phyloP scores from a whole-genome alignment of 2,797 vertebrate species.

The Rhodeus uyekii region DNA sequence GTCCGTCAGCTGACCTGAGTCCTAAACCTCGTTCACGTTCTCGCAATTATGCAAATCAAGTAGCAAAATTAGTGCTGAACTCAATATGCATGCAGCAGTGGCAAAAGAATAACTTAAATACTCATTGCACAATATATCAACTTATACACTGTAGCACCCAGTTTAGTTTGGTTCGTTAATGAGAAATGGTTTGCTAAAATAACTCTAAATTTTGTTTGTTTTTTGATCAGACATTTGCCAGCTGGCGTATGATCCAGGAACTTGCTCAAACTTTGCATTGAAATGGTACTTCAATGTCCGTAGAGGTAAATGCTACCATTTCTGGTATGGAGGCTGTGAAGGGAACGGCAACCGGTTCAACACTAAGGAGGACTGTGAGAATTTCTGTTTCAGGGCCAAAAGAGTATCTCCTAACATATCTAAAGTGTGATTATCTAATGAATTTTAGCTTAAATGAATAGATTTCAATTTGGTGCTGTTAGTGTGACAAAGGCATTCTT shows the following conservation, averaged over 20 bases:
- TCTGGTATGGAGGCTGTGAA: conserved; percentile 85
- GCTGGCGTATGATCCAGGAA: conserved; percentile 68
- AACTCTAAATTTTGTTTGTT: background rate
- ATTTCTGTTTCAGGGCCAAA: conserved; percentile 63
- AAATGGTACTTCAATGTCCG: conserved; percentile 78
- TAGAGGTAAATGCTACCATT: conserved; percentile 68
- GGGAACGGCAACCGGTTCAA: conserved; percentile 82
- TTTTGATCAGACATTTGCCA: conserved; percentile 65
- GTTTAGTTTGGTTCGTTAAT: background rate
- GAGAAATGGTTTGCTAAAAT: background rate
- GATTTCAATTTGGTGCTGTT: background rate
- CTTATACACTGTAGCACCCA: background rate
- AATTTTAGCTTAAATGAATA: background rate
- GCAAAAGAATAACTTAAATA: background rate
- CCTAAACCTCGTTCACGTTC: background rate
- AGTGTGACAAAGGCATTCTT: background rate
- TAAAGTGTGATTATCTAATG: background rate
- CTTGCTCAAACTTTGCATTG: conserved; percentile 74
- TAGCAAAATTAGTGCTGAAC: background rate
- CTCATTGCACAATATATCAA: background rate
- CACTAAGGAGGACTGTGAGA: conserved; percentile 76
- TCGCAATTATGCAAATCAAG: background rate
- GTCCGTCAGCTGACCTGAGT: background rate
- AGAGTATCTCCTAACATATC: background rate
- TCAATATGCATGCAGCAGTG: background rate